Conservation (phyloP, 2,113 vertebrate genomes). For the Grammomys dolichurus region DNA sequence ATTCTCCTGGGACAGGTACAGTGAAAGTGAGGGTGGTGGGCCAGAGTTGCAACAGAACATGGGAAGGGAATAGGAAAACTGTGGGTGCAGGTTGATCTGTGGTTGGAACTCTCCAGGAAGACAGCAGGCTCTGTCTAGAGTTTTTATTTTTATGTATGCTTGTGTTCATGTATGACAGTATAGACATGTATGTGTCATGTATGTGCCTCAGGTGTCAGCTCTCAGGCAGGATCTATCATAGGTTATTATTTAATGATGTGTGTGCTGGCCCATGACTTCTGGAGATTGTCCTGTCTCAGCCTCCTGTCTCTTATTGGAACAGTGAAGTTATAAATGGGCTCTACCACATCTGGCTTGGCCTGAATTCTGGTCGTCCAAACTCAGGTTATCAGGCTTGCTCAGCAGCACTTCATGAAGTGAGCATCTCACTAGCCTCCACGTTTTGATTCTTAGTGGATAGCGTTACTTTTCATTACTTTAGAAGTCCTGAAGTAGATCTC, state of each 20-base stretch:
- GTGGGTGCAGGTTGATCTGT: neutral
- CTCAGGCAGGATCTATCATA: too few species aligned
- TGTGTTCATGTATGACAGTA: neutral
- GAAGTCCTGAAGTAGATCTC: neutral
- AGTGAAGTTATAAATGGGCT: too few species aligned
- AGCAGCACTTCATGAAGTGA: neutral
- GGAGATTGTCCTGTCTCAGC: neutral
- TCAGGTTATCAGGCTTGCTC: neutral
- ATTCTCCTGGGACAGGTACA: constrained; percentile 7
- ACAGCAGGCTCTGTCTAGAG: neutral
- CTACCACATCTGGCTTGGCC: neutral
- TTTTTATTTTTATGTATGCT: neutral
- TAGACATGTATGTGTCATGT: neutral
- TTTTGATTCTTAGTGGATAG: neutral
- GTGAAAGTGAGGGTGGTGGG: neutral
- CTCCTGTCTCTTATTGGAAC: neutral
- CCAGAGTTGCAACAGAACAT: neutral
- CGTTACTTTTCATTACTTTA: neutral
- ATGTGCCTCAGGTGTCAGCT: neutral
- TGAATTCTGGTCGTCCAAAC: neutral
- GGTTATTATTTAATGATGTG: neutral
- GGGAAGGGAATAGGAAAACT: constrained; percentile 7
- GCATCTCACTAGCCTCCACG: neutral
- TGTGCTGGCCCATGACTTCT: too few species aligned
- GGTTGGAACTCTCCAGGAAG: neutral